Conservation (phyloP, 2,113 vertebrate species). For the Abramis brama region DNA sequence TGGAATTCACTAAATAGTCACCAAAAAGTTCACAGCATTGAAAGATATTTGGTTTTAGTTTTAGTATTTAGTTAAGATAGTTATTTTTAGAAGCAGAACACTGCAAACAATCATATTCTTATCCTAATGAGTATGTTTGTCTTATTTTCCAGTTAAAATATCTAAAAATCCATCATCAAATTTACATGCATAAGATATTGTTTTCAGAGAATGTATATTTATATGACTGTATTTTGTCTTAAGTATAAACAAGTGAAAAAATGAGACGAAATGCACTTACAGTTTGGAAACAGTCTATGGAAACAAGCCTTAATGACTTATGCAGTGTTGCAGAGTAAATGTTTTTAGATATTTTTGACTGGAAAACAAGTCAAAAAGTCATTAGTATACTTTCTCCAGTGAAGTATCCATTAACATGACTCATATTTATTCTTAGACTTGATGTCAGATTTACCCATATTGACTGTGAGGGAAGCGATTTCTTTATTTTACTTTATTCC, state of each 20-base stretch:
- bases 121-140: not conserved
- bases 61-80: too few species aligned
- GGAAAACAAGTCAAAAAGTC: not conserved
- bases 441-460: not conserved
- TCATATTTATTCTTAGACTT: not conserved
- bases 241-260: not conserved
- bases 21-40: not conserved
- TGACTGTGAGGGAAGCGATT: not conserved
- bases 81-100: not conserved
- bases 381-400: not conserved
- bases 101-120: not conserved
- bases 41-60: not conserved
- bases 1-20: too few species aligned
- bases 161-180: not conserved
- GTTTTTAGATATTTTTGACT: not conserved
- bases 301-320: not conserved
- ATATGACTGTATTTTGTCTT: not conserved
- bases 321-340: not conserved
- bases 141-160: not conserved
- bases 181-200: not conserved
- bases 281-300: not conserved
- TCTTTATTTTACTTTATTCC: not conserved
- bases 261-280: not conserved
- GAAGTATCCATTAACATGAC: not conserved
- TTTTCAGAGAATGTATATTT: not conserved